Conservation (phyloP, 2,888 invertebrate species). For the Hymenopus coronatus region DNA sequence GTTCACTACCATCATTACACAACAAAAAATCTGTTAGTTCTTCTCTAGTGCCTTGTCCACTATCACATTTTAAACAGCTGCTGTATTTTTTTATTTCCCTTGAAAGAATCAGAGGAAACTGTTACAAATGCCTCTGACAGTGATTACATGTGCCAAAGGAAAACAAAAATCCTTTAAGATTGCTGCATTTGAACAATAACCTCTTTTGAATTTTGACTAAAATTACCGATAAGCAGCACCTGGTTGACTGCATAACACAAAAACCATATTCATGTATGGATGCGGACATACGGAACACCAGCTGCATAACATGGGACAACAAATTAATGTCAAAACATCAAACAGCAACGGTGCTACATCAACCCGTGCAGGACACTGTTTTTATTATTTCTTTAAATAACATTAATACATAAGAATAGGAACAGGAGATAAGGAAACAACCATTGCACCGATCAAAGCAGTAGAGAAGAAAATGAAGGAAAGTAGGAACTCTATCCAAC, state of each 20-base stretch:
- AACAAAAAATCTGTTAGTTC: not conserved
- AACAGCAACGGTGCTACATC: not conserved
- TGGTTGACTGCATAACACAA: not conserved
- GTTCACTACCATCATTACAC: not conserved
- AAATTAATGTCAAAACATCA: not conserved
- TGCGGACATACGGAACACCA: not conserved
- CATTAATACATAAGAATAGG: not conserved
- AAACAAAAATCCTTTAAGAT: not conserved
- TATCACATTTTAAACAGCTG: not conserved
- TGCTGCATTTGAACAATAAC: not conserved
- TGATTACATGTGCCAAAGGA: not conserved
- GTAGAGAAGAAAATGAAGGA: not conserved
- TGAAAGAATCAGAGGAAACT: not conserved
- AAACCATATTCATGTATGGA: not conserved
- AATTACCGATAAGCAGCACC: not conserved
- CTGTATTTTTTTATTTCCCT: not conserved
- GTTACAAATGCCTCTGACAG: not conserved
- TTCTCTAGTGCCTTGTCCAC: not conserved
- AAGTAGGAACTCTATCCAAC: not conserved
- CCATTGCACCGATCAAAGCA: not conserved
- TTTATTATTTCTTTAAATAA: not conserved
- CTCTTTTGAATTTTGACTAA: not conserved
- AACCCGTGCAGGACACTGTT: slow-evolving; percentile 4
- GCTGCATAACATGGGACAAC: not conserved
- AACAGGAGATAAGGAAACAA: not conserved